Percentiles rank a stretch among this genome's conserved stretches.
phyloP scores from a whole-genome alignment of 2,113 vertebrate genomes.

The Hippocampus zosterae region DNA sequence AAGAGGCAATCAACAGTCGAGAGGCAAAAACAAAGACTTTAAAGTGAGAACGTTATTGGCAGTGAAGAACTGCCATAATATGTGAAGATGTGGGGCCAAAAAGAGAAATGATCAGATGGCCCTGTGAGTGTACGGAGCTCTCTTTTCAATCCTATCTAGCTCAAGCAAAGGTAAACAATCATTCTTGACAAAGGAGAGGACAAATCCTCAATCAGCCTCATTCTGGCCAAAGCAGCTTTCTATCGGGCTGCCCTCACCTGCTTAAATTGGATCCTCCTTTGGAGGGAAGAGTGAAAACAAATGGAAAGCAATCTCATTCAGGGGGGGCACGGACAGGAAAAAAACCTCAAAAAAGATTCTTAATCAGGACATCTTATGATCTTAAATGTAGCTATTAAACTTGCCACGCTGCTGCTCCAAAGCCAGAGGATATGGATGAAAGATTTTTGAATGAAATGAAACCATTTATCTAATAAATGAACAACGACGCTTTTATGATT shows the following conservation, averaged over 20 bases:
- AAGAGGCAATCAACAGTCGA: slow-evolving; percentile 18
- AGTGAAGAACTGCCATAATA: slow-evolving; percentile 13
- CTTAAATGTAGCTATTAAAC: slow-evolving; percentile 46
- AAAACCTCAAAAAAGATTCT: slow-evolving; percentile 13
- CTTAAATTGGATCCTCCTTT: slow-evolving; percentile 63
- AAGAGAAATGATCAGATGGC: slow-evolving; percentile 57
- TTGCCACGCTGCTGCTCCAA: slow-evolving; percentile 30
- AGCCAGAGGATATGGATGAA: slow-evolving; percentile 43
- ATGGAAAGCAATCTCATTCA: slow-evolving; percentile 1
- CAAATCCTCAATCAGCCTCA: slow-evolving; percentile 74
- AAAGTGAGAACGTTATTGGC: background rate
- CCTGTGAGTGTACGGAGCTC: slow-evolving; percentile 34
- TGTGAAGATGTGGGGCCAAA: slow-evolving; percentile 23
- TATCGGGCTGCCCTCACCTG: slow-evolving; percentile 59
- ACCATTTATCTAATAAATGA: slow-evolving; percentile 47
- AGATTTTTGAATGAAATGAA: slow-evolving; percentile 29
- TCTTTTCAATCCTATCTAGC: slow-evolving; percentile 68
- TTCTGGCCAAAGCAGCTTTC: slow-evolving; percentile 65
- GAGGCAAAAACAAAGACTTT: slow-evolving; percentile 3
- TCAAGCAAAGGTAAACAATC: slow-evolving; percentile 72
- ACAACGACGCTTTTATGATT: slow-evolving; percentile 36
- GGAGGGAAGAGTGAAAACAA: slow-evolving; percentile 18
- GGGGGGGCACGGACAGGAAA: slow-evolving; percentile 16
- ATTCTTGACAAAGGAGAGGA: slow-evolving; percentile 70
- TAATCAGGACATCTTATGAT: slow-evolving; percentile 48